phyloP scores from a whole-genome alignment of 2,888 invertebrate genomes.

The Drosophila diplacantha region DNA sequence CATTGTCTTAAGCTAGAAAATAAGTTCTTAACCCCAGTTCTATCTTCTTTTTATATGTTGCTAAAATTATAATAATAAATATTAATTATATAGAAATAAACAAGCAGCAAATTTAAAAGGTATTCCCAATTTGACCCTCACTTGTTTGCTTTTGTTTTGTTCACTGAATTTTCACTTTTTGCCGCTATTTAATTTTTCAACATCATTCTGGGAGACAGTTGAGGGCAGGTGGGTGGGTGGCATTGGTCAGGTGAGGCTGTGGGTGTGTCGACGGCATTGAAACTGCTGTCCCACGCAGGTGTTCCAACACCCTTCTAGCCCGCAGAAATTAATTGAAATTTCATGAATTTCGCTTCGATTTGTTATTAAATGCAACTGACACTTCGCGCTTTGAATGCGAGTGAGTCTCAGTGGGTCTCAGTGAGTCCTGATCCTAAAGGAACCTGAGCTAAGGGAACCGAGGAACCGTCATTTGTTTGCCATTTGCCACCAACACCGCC shows the following conservation, averaged over 20 bases:
- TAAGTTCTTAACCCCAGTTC: background rate
- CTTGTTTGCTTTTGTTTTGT: slow-evolving; percentile 1
- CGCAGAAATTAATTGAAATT: slow-evolving; percentile 26
- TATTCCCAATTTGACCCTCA: background rate
- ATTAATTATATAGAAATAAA: background rate
- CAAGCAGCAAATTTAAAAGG: background rate
- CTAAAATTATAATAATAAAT: background rate
- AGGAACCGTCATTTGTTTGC: slow-evolving; percentile 12
- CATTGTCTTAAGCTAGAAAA: background rate
- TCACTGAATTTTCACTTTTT: slow-evolving; percentile 22
- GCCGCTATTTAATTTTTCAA: slow-evolving; percentile 28
- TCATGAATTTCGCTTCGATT: slow-evolving; percentile 1
- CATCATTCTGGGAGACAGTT: slow-evolving; percentile 20
- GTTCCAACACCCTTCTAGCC: background rate
- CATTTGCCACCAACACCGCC: slow-evolving; percentile 31
- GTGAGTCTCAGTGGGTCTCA: background rate
- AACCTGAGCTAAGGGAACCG: background rate
- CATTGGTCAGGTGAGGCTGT: background rate
- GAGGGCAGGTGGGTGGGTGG: slow-evolving; percentile 10
- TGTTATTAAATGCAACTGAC: slow-evolving; percentile 3
- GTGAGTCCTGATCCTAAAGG: background rate
- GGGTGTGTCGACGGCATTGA: slow-evolving; percentile 15
- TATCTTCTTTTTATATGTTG: background rate
- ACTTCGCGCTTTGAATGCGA: background rate
- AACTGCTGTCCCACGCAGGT: slow-evolving; percentile 25